phyloP scores from a whole-genome alignment of 2,888 invertebrate species.

The Lithophane leautieri region DNA sequence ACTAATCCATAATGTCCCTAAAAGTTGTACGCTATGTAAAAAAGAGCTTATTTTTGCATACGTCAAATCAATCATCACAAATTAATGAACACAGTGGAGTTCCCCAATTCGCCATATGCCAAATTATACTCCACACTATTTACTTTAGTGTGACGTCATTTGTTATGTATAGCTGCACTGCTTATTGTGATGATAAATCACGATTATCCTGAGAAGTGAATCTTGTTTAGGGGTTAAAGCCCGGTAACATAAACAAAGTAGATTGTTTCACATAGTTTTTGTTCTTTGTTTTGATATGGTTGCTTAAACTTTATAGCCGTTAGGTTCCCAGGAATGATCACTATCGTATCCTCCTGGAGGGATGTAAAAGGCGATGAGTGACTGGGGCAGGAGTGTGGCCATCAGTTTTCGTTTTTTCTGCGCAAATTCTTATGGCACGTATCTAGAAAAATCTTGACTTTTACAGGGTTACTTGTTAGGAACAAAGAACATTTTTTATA shows the following conservation, averaged over 20 bases:
- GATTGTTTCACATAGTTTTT: slow-evolving; percentile 30
- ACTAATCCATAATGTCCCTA: background rate
- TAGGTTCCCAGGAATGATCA: background rate
- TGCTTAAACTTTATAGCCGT: background rate
- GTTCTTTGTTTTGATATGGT: slow-evolving; percentile 22
- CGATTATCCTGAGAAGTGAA: slow-evolving; percentile 46
- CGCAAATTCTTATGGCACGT: background rate
- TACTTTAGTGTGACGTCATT: slow-evolving; percentile 43
- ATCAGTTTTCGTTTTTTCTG: background rate
- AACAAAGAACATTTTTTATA: background rate
- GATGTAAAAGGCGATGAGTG: background rate
- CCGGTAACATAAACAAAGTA: slow-evolving; percentile 46
- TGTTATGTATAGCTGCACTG: slow-evolving; percentile 7
- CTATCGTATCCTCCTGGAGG: background rate
- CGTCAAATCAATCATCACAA: slow-evolving; percentile 9
- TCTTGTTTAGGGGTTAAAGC: slow-evolving; percentile 53
- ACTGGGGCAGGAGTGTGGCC: background rate
- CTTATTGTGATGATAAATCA: slow-evolving; percentile 44
- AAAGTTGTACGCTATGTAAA: background rate
- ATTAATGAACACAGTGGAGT: background rate
- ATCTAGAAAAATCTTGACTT: background rate
- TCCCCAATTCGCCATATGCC: background rate
- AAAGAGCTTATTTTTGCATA: slow-evolving; percentile 1
- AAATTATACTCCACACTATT: slow-evolving; percentile 21
- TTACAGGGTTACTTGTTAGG: background rate